phyloP scores from a whole-genome alignment of 2,888 invertebrate species.

The Panopea generosa region DNA sequence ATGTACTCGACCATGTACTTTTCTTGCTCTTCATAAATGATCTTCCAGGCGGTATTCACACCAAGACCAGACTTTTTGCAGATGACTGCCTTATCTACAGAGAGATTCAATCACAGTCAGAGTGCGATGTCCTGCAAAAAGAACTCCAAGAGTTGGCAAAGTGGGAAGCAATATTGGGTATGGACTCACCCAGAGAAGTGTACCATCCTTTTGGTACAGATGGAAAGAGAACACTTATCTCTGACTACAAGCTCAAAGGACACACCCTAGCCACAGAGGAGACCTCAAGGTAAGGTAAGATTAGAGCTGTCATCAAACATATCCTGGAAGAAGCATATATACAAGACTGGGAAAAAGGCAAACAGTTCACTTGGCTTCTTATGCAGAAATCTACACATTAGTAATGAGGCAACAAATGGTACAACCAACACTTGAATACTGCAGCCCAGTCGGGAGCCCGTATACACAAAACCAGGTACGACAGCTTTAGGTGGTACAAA shows the following conservation, averaged over 20 bases:
- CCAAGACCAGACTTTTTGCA: conserved; percentile 18
- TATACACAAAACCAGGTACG: no score
- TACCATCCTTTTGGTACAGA: no score
- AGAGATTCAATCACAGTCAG: not conserved
- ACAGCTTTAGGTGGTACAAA: not conserved
- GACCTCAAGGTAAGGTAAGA: not conserved
- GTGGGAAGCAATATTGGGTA: no score
- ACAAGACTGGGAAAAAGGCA: conserved; percentile 14
- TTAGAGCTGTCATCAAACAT: not conserved
- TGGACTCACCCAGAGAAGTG: no score
- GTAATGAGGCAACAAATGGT: not conserved
- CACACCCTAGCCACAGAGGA: not conserved
- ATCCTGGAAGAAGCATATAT: no score
- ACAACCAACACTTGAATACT: conserved; percentile 8
- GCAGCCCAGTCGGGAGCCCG: no score
- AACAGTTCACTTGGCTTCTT: conserved; percentile 13
- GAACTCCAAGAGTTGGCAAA: no score
- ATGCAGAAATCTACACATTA: conserved; percentile 1
- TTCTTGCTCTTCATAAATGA: conserved; percentile 26
- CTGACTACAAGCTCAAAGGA: not conserved
- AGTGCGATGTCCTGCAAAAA: not conserved
- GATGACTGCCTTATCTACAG: conserved; percentile 24
- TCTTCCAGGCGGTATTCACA: conserved; percentile 3
- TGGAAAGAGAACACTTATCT: not conserved
- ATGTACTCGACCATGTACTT: conserved; percentile 16